Evolutionary conservation across 2,888 invertebrate species (phyloP).

Genomic region (Mongoloraphidia duomilia): DNA sequence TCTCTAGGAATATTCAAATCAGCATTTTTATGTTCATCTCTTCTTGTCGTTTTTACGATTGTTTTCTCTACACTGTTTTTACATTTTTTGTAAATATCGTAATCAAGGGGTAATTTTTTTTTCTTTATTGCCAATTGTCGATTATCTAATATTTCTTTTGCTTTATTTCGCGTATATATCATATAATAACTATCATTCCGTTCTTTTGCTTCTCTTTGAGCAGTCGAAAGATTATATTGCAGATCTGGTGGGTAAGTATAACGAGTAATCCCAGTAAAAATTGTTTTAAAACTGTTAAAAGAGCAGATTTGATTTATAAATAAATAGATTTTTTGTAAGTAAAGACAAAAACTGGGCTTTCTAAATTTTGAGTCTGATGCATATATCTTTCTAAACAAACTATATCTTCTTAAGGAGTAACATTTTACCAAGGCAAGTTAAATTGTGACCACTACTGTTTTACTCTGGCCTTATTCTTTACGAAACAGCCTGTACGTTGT

Average conservation of each 20-base stretch:
- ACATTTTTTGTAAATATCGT: no score
- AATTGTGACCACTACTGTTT: no score
- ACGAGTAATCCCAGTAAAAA: constrained; percentile 22
- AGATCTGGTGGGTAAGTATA: constrained; percentile 13
- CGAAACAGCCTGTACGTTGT: no score
- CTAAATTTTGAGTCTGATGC: background rate
- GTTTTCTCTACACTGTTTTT: no score
- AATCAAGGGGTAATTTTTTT: no score
- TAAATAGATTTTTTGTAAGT: background rate
- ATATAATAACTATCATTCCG: background rate
- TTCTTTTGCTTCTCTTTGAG: constrained; percentile 14
- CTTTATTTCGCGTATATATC: constrained; percentile 6
- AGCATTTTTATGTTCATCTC: background rate
- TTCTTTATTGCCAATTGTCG: no score
- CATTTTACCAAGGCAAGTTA: constrained; percentile 17
- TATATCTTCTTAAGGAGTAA: constrained; percentile 8
- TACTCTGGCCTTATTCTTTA: no score
- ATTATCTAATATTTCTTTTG: background rate
- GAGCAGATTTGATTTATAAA: no score
- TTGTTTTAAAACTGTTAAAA: constrained; percentile 22
- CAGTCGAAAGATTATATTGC: constrained; percentile 16
- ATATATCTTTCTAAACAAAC: background rate
- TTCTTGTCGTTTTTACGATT: no score
- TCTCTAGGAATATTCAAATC: constrained; percentile 8
- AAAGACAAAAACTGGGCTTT: background rate